Conservation (phyloP, 2,888 invertebrate species). For the Caenorhabditis macrosperma region DNA sequence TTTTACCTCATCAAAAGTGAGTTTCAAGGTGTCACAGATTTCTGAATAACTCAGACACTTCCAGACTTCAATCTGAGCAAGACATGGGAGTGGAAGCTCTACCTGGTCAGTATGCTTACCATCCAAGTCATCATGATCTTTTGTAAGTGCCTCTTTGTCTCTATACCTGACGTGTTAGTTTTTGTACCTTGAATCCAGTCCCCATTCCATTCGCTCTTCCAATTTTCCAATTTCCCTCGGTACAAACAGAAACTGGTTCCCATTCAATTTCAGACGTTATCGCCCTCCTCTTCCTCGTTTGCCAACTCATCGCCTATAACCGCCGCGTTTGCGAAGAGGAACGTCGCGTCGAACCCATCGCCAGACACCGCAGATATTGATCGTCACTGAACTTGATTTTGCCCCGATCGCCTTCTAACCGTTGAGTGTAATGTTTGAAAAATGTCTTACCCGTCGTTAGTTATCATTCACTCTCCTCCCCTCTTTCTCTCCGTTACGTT, state of each 20-base stretch:
- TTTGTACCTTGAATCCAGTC: background rate
- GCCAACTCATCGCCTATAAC: slow-evolving; percentile 34
- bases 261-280: slow-evolving; percentile 29
- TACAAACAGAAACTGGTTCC: background rate
- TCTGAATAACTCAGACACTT: background rate
- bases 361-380: slow-evolving; percentile 27
- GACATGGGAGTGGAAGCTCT: slow-evolving; percentile 19
- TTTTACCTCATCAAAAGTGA: slow-evolving; percentile 11
- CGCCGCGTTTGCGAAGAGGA: slow-evolving; percentile 31
- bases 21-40: background rate
- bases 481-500: background rate
- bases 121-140: slow-evolving; percentile 33
- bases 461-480: background rate
- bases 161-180: too few relatives aligned
- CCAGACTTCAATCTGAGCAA: slow-evolving; percentile 1
- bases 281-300: slow-evolving; percentile 25
- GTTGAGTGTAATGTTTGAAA: background rate
- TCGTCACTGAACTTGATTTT: background rate
- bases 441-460: background rate
- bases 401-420: background rate
- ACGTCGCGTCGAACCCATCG: background rate
- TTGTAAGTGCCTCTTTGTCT: slow-evolving; percentile 19
- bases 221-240: background rate
- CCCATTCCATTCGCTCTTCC: slow-evolving; percentile 4
- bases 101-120: slow-evolving; percentile 38